Evolutionary conservation across 2,888 invertebrate genomes (phyloP).

Genomic region (Gastrophysa polygoni): DNA sequence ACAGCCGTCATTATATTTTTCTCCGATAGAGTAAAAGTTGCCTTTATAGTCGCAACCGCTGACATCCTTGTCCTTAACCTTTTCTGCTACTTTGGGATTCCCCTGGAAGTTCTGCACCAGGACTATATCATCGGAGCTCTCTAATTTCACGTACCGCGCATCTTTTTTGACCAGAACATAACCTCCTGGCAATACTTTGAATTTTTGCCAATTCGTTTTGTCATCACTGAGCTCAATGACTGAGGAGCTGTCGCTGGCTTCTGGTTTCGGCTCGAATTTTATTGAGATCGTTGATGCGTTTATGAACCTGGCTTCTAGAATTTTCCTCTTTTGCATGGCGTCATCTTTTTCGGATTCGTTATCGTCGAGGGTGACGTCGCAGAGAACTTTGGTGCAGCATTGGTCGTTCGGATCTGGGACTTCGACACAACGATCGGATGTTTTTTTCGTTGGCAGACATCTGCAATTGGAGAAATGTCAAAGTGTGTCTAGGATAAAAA

Average conservation of each 20-base stretch:
- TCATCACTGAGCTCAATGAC: constrained; percentile 58
- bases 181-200: constrained; percentile 53
- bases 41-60: constrained; percentile 52
- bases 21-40: constrained; percentile 59
- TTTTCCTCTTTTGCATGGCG: constrained; percentile 43
- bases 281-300: constrained; percentile 56
- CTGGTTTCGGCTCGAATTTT: constrained; percentile 54
- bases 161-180: constrained; percentile 46
- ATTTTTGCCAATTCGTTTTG: constrained; percentile 57
- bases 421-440: constrained; percentile 77
- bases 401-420: constrained; percentile 82
- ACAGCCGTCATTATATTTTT: constrained; percentile 84
- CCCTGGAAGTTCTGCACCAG: constrained; percentile 41
- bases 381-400: constrained; percentile 85
- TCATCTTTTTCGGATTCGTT: constrained; percentile 65
- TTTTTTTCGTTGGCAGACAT: constrained; percentile 65
- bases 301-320: constrained; percentile 52
- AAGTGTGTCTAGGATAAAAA: too few relatives aligned
- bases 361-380: constrained; percentile 82
- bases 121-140: constrained; percentile 51
- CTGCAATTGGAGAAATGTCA: constrained; percentile 52
- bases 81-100: constrained; percentile 29
- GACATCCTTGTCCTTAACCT: constrained; percentile 33
- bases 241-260: constrained; percentile 48
- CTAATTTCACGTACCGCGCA: constrained; percentile 51